Evolutionary conservation across 1,140 invertebrate genomes (phyloP).

Genomic region (Papilio machaon): DNA sequence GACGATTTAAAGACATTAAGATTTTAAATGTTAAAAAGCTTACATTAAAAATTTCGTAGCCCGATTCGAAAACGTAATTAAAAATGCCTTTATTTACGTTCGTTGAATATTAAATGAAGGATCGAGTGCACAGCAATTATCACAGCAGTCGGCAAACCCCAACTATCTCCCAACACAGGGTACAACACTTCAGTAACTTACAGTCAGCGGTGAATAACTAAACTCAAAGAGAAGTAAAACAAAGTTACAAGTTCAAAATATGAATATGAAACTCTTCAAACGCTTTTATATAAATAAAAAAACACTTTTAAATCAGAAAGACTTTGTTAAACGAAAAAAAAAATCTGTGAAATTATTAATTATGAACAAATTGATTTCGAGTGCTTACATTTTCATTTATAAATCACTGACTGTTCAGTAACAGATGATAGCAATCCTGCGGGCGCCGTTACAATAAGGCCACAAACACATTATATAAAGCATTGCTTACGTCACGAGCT

Average conservation of each 20-base stretch:
- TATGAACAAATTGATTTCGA: neutral
- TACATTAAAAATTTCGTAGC: constrained; percentile 43
- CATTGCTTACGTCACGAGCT: constrained; percentile 52
- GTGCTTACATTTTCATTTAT: neutral
- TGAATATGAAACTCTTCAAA: no score
- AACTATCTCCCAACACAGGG: constrained; percentile 51
- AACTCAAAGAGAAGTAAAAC: neutral
- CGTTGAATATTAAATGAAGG: constrained; percentile 47
- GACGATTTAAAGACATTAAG: neutral
- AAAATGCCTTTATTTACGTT: constrained; percentile 47
- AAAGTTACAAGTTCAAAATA: no score
- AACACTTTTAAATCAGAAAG: no score
- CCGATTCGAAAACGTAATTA: constrained; percentile 51
- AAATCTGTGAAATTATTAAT: no score
- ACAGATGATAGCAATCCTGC: constrained; percentile 56
- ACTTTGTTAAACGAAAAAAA: no score
- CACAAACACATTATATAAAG: constrained; percentile 75
- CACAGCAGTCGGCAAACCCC: constrained; percentile 72
- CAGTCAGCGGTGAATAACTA: neutral
- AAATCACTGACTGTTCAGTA: constrained; percentile 38
- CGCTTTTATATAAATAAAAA: no score
- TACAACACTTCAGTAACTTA: constrained; percentile 31
- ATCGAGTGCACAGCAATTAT: constrained; percentile 75
- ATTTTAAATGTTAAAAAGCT: constrained; percentile 28
- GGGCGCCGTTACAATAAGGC: constrained; percentile 73